phyloP scores from a whole-genome alignment of 2,888 invertebrate species.

The Galerucella nymphaeae region DNA sequence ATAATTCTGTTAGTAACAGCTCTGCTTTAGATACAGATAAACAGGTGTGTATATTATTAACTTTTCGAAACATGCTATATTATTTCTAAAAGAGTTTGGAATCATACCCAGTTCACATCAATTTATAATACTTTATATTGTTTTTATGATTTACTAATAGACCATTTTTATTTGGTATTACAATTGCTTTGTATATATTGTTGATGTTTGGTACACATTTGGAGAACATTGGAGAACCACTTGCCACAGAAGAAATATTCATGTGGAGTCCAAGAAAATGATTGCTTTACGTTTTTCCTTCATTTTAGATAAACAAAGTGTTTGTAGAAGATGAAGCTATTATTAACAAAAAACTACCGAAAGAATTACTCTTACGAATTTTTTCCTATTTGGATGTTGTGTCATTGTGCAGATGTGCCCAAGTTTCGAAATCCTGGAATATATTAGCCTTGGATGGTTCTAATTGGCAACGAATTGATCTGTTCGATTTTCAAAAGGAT shows the following conservation, averaged over 20 bases:
- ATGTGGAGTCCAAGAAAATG: no score
- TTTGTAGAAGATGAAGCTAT: constrained; percentile 85
- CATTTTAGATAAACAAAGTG: constrained; percentile 75
- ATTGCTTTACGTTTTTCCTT: background rate
- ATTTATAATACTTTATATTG: no score
- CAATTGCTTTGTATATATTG: no score
- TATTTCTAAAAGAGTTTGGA: background rate
- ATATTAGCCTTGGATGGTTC: constrained; percentile 97
- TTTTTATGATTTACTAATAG: no score
- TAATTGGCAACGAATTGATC: constrained; percentile 99
- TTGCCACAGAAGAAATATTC: no score
- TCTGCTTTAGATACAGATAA: constrained; percentile 58
- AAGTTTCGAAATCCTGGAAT: constrained; percentile 88
- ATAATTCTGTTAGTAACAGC: constrained; percentile 46
- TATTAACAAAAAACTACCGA: constrained; percentile 95
- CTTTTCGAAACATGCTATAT: constrained; percentile 7
- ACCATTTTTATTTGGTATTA: no score
- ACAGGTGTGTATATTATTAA: constrained; percentile 55
- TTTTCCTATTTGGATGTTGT: constrained; percentile 97
- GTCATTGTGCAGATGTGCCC: constrained; percentile 94
- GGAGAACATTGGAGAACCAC: no score
- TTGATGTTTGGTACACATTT: no score
- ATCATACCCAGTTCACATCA: no score
- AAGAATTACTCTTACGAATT: constrained; percentile 92
- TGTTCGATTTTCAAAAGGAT: constrained; percentile 98